Base-by-base conservation (phyloP, 2,113 vertebrate genomes). In the Pedetes capensis region DNA sequence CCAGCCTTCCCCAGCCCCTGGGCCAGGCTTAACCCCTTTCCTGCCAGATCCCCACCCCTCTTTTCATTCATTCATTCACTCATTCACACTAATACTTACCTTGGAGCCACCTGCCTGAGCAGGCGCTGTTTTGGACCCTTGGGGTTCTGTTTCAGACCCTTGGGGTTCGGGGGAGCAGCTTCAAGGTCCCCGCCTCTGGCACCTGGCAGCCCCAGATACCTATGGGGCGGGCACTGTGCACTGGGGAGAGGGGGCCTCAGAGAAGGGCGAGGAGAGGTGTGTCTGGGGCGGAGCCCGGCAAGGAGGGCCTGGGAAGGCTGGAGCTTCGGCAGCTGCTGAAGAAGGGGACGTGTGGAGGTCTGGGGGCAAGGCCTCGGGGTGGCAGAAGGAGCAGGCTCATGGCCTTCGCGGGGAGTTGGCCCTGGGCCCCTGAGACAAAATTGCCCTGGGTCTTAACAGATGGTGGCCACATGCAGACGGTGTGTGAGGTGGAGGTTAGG, bases 11-110 rank as follows among this genome's bases (percentile, higher is more conserved):
- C 14, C 10, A 5, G 10, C 5, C 47, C 22, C 51, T 2, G 8
- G 88, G 63, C 92, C 55, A 51, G n/a, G 25, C 12, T 96, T 96
- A 96, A 95, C 95, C 91, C 95, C 86, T 97, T 53, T 22, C 17
- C 87, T 95, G 86, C 89, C 87, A 18, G 17, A 64, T 12, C 4
- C 2, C 23, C 29, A 17, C 27, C 32, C 66, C 37, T 10, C 34
- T 32, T 25, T 25, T 22, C 61, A n/a, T 27, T 47, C 81, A 10
- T 59, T 59, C 49, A 10, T 34, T n/a, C 16, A 32, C 27, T 27
- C 34, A 89, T 44, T 2, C 53, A 10, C 12, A 12, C 75, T 47
- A 72, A 53, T 23, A 53, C 64, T 57, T 51, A 27, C 27, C 53
- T 59, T 80, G 42, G 72, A 9, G 22, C 27, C 42, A 37, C 8